phyloP scores from a whole-genome alignment of 2,797 vertebrate species.

The Urosaurus nigricauda region DNA sequence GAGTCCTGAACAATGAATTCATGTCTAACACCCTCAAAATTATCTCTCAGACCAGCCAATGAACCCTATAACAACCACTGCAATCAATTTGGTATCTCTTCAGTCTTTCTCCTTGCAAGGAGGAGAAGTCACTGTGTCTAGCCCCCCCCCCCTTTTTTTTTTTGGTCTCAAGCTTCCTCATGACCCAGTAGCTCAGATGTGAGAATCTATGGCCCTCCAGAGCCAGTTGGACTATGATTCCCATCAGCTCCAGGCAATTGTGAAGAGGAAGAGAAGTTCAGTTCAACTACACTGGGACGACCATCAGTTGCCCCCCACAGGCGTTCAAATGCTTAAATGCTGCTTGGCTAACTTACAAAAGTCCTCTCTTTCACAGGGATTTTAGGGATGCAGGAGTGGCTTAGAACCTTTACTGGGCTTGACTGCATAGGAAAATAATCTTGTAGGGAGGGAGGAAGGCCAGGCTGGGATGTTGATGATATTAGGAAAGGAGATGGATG shows the following conservation, averaged over 20 bases:
- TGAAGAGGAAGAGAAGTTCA: background rate
- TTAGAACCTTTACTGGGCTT: background rate
- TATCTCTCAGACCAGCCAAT: background rate
- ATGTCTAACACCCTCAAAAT: background rate
- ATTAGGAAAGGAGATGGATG: background rate
- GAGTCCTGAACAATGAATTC: background rate
- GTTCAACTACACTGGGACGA: background rate
- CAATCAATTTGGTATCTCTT: too few species aligned
- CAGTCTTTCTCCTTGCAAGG: background rate
- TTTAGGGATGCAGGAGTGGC: background rate
- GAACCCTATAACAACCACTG: background rate
- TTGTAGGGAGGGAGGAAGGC: background rate
- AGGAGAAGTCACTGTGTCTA: background rate
- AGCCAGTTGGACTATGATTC: background rate
- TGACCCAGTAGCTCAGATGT: background rate
- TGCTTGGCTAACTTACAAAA: background rate
- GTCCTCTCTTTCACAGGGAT: background rate
- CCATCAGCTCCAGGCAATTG: background rate
- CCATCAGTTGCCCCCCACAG: background rate
- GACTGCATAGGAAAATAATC: background rate
- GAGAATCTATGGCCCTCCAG: background rate
- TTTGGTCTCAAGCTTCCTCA: background rate
- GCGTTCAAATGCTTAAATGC: background rate
- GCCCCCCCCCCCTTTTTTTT: background rate
- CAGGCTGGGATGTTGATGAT: background rate